Conservation (phyloP, 2,113 vertebrate genomes). For the Leptobrachium ailaonicum region DNA sequence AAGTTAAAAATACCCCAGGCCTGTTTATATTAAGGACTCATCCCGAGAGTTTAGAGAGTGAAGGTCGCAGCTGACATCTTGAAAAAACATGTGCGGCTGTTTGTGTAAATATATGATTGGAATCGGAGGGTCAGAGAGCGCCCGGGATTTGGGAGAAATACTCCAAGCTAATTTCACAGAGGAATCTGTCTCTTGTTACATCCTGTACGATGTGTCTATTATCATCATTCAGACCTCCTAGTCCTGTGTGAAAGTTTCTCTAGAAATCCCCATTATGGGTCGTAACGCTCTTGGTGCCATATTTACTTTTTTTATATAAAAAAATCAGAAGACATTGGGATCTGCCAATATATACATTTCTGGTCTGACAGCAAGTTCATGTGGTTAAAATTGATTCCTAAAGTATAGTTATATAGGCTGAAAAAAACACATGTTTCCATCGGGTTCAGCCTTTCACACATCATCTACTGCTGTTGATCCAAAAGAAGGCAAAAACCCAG, state of each 20-base stretch:
- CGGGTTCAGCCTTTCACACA: too few species aligned
- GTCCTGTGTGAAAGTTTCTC: slow-evolving; percentile 11
- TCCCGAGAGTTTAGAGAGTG: neutral
- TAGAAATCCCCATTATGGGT: neutral
- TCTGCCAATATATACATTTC: too few species aligned
- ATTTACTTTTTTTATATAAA: too few species aligned
- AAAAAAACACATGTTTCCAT: too few species aligned
- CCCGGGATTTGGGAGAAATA: slow-evolving; percentile 14
- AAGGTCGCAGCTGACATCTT: slow-evolving; percentile 24
- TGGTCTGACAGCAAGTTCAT: too few species aligned
- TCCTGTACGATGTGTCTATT: slow-evolving; percentile 19
- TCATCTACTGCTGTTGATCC: too few species aligned
- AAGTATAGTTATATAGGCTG: too few species aligned
- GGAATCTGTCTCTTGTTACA: neutral
- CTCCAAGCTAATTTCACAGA: neutral
- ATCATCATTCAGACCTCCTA: neutral
- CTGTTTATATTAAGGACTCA: neutral
- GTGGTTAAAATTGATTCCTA: too few species aligned
- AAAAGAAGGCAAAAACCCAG: too few species aligned
- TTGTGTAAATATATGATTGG: slow-evolving; percentile 22
- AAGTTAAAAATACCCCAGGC: neutral
- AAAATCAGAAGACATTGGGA: too few species aligned
- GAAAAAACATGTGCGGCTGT: neutral
- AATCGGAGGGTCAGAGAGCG: neutral
- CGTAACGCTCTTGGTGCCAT: too few species aligned